These are phyloP conservation scores for Entomyzon cyanotis DNA, from an alignment of 2,113 vertebrate species.

Conservation along the genomic window DNA sequence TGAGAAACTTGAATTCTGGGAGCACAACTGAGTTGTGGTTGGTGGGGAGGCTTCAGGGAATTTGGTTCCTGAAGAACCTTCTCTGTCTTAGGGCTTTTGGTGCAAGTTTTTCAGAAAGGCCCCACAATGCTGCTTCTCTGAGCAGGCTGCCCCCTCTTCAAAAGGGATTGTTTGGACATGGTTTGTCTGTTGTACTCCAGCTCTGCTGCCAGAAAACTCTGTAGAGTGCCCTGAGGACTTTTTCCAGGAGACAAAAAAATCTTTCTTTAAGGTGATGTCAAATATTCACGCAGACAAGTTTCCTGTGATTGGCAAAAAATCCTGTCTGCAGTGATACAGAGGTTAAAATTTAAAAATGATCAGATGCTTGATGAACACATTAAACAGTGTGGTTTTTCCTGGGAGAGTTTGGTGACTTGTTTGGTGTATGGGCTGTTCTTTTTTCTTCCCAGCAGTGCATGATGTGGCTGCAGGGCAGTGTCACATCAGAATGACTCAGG, in stretches of 20 bases:
- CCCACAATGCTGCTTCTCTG: background rate
- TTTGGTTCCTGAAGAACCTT: background rate
- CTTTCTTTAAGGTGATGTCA: background rate
- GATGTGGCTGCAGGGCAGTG: background rate
- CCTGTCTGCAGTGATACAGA: background rate
- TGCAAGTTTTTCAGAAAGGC: background rate
- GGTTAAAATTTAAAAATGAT: background rate
- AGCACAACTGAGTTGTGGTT: background rate
- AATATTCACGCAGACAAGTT: background rate
- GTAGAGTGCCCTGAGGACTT: background rate
- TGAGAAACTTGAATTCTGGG: background rate
- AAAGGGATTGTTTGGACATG: background rate
- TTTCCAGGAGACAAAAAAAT: background rate
- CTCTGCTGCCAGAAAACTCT: background rate
- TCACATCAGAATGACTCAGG: background rate
- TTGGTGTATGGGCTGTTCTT: background rate
- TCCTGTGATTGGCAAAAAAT: background rate
- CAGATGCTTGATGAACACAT: background rate
- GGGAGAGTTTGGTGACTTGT: background rate
- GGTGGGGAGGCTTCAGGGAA: background rate
- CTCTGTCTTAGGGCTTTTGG: background rate
- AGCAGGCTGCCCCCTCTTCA: background rate
- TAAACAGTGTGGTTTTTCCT: background rate
- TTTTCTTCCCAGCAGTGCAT: background rate
- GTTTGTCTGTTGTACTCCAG: background rate